phyloP scores from a whole-genome alignment of 2,113 vertebrate species.

The Zosterops hypoxanthus region DNA sequence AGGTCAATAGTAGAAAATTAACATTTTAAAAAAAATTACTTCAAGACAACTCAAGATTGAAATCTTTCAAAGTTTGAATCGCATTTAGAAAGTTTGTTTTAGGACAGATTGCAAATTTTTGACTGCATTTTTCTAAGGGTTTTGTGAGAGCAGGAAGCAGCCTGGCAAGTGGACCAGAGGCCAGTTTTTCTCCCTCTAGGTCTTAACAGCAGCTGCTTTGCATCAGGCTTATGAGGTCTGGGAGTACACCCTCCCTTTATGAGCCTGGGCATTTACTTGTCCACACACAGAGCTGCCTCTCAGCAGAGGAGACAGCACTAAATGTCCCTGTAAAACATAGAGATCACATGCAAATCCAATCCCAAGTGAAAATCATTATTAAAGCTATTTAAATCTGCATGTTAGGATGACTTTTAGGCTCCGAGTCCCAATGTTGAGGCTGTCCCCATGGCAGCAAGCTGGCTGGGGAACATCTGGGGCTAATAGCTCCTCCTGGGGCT shows the following conservation, averaged over 20 bases:
- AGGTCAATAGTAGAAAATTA: slow-evolving; percentile 15
- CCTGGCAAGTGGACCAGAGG: background rate
- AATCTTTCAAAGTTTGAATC: background rate
- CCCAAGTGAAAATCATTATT: background rate
- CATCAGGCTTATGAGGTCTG: rapidly evolving
- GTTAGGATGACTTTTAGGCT: background rate
- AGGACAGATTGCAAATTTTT: background rate
- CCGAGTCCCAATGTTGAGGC: background rate
- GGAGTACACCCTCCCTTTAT: background rate
- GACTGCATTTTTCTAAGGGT: background rate
- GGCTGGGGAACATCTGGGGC: background rate
- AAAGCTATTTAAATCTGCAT: background rate
- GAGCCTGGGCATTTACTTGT: background rate
- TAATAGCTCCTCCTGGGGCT: background rate
- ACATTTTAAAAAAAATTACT: background rate
- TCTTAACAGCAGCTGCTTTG: rapidly evolving
- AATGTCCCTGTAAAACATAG: background rate
- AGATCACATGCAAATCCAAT: background rate
- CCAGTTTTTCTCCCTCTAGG: background rate
- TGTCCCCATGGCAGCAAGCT: background rate
- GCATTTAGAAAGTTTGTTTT: background rate
- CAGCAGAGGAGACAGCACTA: background rate
- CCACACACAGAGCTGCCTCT: background rate
- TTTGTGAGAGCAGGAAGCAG: background rate
- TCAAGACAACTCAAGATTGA: background rate